A percentile compares a stretch with the other conserved stretches of the same genome.
Conservation (phyloP, 2,888 invertebrate genomes). For the Corythucha ciliata region DNA sequence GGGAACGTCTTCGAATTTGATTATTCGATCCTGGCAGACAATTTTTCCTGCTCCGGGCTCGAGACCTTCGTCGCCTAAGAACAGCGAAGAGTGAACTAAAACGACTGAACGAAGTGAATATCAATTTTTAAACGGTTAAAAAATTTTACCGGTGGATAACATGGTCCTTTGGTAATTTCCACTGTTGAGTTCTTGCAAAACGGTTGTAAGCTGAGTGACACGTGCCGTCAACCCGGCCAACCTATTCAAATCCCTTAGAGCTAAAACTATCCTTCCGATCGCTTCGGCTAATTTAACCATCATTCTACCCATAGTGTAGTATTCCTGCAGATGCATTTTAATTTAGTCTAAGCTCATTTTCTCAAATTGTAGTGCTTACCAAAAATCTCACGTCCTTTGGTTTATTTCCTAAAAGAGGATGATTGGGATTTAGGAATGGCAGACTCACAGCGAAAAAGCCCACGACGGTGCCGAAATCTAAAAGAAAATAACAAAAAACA, state of each 20-base stretch:
- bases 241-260: constrained; percentile 88
- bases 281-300: constrained; percentile 93
- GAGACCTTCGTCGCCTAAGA: constrained; percentile 39
- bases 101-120: not conserved
- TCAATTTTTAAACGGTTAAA: not conserved
- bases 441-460: constrained; percentile 92
- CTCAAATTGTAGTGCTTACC: constrained; percentile 42
- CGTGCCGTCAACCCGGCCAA: constrained; percentile 90
- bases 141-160: constrained; percentile 41
- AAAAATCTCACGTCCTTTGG: constrained; percentile 71
- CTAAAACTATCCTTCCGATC: constrained; percentile 86
- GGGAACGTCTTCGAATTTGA: constrained; percentile 85
- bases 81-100: not conserved
- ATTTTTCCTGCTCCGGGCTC: constrained; percentile 70
- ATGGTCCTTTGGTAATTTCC: constrained; percentile 67
- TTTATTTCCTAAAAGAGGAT: constrained; percentile 55
- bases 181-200: constrained; percentile 70
- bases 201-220: constrained; percentile 78
- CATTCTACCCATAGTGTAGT: constrained; percentile 96
- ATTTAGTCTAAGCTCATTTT: too few species aligned
- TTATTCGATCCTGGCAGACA: constrained; percentile 76
- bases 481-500: too few species aligned
- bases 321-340: constrained; percentile 50
- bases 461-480: constrained; percentile 89
- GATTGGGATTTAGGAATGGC: constrained; percentile 75